These are phyloP conservation scores for Ploceus nigricollis DNA, from an alignment of 2,113 vertebrate species.

Conservation along the genomic window DNA sequence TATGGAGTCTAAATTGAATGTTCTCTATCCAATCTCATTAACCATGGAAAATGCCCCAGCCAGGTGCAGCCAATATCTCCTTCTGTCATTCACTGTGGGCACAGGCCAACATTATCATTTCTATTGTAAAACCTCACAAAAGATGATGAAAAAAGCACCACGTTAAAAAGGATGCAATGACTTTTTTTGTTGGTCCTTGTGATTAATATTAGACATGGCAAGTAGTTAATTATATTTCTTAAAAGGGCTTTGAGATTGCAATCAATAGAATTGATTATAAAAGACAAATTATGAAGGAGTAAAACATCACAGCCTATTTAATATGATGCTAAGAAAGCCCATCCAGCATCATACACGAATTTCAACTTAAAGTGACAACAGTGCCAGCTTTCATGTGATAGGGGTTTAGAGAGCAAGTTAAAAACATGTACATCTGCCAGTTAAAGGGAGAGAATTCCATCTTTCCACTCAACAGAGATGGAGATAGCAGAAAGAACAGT, in stretches of 20 bases:
- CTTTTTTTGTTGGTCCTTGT: background rate
- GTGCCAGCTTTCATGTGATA: background rate
- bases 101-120: background rate
- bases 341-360: background rate
- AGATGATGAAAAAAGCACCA: background rate
- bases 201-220: background rate
- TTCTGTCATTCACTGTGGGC: background rate
- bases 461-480: background rate
- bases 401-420: background rate
- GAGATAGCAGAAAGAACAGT: background rate
- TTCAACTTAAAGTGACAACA: background rate
- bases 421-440: background rate
- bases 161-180: background rate
- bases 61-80: background rate
- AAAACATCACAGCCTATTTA: background rate
- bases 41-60: background rate
- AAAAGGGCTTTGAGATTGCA: background rate
- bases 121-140: background rate
- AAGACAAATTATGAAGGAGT: background rate
- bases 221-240: background rate
- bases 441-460: background rate
- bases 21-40: background rate
- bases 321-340: background rate
- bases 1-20: background rate
- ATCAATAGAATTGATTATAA: background rate